Percentiles rank a stretch among this genome's conserved stretches.
Conservation (phyloP, 2,797 vertebrate genomes). For the Schizopygopsis malacanthus region DNA sequence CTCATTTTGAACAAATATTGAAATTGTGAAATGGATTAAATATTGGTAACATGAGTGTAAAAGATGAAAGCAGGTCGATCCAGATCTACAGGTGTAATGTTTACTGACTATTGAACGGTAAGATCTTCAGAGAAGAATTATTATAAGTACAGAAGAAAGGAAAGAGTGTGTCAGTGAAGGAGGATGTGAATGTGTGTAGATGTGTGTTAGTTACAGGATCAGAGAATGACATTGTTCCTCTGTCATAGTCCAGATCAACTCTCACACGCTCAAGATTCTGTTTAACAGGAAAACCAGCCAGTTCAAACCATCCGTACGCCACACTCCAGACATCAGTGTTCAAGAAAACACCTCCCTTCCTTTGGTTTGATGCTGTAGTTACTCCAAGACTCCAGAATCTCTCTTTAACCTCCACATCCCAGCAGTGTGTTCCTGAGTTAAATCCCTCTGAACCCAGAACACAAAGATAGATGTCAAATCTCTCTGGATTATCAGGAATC, state of each 20-base stretch:
- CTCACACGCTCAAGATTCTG: not conserved
- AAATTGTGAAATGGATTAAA: not conserved
- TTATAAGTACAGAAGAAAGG: too few relatives aligned
- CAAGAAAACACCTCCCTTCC: too few relatives aligned
- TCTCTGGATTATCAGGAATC: too few relatives aligned
- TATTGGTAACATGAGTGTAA: not conserved
- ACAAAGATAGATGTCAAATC: too few relatives aligned
- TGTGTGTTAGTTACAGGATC: not conserved
- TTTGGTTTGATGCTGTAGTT: too few relatives aligned
- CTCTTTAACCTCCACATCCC: too few relatives aligned
- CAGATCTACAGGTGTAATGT: not conserved
- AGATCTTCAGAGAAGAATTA: not conserved
- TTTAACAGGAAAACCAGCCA: not conserved
- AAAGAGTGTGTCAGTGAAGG: too few relatives aligned
- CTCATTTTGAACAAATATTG: not conserved
- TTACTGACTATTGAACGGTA: not conserved
- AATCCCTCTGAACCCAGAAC: too few relatives aligned
- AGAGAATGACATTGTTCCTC: not conserved
- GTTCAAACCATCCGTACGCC: rapidly evolving
- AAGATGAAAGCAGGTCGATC: not conserved
- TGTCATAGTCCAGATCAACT: not conserved
- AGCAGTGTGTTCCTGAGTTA: too few relatives aligned
- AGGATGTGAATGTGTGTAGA: too few relatives aligned
- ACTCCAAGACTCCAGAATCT: too few relatives aligned
- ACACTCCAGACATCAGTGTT: not conserved